Conservation (phyloP, 2,888 invertebrate genomes). For the Pemphredon lugubris region DNA sequence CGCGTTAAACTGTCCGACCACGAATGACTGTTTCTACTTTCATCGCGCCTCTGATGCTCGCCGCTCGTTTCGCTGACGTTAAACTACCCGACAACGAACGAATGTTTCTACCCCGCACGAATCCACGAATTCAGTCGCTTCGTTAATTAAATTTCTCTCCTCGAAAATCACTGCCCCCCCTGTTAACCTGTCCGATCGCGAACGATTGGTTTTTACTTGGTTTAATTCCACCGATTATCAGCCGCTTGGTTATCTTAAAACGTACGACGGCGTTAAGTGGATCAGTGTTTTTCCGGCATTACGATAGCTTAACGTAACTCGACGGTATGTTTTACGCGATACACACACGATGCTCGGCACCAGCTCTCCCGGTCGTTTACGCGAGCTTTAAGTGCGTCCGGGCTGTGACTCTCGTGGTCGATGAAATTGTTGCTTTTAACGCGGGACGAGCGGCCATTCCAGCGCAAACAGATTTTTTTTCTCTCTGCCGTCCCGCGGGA, state of each 20-base stretch:
- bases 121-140: neutral
- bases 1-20: no score
- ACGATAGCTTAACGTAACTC: neutral
- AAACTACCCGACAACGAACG: neutral
- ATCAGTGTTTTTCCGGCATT: no score
- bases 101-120: neutral
- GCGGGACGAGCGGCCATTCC: slow-evolving; percentile 8
- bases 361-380: slow-evolving; percentile 23
- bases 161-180: neutral
- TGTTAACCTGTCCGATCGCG: no score
- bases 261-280: no score
- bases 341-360: neutral
- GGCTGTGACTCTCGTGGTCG: slow-evolving; percentile 20
- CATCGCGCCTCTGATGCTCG: no score
- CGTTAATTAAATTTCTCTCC: neutral
- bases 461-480: neutral
- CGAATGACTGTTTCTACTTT: no score
- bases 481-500: slow-evolving; percentile 2
- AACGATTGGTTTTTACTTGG: neutral
- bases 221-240: no score
- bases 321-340: neutral
- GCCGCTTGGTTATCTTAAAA: no score
- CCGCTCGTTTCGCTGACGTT: no score
- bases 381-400: slow-evolving; percentile 33
- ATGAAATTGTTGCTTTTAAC: slow-evolving; percentile 54